Conservation (phyloP, 2,888 invertebrate species). For the Synergus gifuensis region DNA sequence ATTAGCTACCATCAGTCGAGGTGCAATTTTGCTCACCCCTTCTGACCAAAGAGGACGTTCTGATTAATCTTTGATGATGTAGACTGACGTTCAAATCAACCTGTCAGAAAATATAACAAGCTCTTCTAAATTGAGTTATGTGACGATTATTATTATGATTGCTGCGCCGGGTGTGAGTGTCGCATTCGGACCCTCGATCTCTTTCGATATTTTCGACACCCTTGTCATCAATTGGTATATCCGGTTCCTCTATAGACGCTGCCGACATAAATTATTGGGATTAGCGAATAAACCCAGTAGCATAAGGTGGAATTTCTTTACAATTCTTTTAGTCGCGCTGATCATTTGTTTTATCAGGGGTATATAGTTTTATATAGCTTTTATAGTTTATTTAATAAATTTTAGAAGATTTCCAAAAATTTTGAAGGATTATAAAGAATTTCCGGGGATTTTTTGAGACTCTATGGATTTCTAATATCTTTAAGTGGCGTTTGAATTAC, state of each 20-base stretch:
- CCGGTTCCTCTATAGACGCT: background rate
- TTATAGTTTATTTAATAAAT: too few relatives aligned
- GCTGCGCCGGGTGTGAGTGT: background rate
- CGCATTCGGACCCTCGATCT: background rate
- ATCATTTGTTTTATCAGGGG: background rate
- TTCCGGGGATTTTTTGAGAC: too few relatives aligned
- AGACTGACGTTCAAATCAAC: slow-evolving; percentile 3
- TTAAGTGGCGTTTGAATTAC: too few relatives aligned
- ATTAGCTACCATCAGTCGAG: background rate
- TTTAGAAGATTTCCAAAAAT: too few relatives aligned
- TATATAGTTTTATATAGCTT: too few relatives aligned
- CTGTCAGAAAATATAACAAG: slow-evolving; percentile 11
- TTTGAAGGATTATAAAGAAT: too few relatives aligned
- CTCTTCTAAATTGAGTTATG: slow-evolving; percentile 22
- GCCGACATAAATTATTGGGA: background rate
- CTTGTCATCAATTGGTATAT: background rate
- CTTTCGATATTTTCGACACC: background rate
- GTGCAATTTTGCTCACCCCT: slow-evolving; percentile 9
- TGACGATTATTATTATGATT: slow-evolving; percentile 16
- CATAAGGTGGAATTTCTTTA: background rate
- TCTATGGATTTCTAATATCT: too few relatives aligned
- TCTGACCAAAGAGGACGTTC: slow-evolving; percentile 14
- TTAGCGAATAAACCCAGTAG: slow-evolving; percentile 1
- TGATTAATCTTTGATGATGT: slow-evolving; percentile 24
- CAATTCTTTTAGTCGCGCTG: background rate